Evolutionary conservation across 2,113 vertebrate species (phyloP), one percentile per base, ranked within the genome.

Genomic region (Trogon surrucura): DNA sequence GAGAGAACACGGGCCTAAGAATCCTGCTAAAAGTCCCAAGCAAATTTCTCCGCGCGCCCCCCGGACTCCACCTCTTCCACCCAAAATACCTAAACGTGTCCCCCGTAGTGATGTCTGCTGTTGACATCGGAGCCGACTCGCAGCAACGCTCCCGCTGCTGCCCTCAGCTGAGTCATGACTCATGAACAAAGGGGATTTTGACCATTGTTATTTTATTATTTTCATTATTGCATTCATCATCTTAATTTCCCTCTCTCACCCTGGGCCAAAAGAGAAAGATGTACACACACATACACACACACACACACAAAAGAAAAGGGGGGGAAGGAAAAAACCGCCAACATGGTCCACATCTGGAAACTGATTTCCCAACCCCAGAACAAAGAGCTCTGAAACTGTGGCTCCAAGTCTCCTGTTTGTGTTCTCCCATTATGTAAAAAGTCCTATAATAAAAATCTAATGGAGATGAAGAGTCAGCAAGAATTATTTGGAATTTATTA

Each of bases 191-290:
- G 79, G 57, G 73, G 66, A 96, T 93, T 93, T 94, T 96, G 82
- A 94, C 92, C 93, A 96, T 91, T 97, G 94, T 94, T 97, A 91
- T 94, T 96, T 95, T 96, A 93, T 97, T 97, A 96, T 97, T 97
- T 96, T 97, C 92, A 94, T 97, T 96, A 97, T 97, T 97, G 96
- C 93, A 97, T 97, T 97, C 97, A 97, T 97, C 94, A 95, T 96
- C 90, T 80, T 97, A 94, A 96, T 96, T 96, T 93, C 45, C 66
- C 73, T 66, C 86, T 95, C 92, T 95, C 92, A 88, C 91, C 87
- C 80, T 70, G 71, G 80, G 75, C 93, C 91, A 96, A 83, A 87
- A 88, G 84, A 83, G 84, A 95, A 79, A 87, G 14, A 65, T 67
- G 80, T 5, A 77, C 71, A 81, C 18, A 69, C 17, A 79, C 32